Conservation (phyloP, 2,797 vertebrate genomes). For the Octomys mimax region DNA sequence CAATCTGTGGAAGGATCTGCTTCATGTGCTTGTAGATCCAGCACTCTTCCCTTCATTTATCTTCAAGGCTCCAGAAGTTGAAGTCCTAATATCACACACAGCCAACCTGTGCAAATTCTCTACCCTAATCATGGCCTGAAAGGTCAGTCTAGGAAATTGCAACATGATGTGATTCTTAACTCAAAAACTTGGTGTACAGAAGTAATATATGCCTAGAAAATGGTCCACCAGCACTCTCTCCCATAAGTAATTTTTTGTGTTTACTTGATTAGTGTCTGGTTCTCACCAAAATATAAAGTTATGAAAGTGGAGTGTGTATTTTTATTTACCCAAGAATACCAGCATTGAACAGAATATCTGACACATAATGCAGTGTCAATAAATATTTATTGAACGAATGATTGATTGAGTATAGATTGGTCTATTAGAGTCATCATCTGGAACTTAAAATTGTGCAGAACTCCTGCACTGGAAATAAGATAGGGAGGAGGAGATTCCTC, state of each 20-base stretch:
- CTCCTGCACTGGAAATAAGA: not conserved
- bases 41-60: not conserved
- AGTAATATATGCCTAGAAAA: slow-evolving; percentile 7
- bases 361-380: not conserved
- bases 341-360: not conserved
- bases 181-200: not conserved
- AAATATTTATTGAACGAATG: slow-evolving; percentile 7
- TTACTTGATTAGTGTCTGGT: not conserved
- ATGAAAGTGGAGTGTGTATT: not conserved
- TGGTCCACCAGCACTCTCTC: not conserved
- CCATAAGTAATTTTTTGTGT: not conserved
- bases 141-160: not conserved
- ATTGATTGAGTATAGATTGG: not conserved
- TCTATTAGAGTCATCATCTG: not conserved
- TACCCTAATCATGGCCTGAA: not conserved
- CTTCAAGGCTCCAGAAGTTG: not conserved
- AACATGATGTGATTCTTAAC: not conserved
- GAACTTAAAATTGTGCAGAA: slow-evolving; percentile 22
- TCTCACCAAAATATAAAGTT: not conserved
- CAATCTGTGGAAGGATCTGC: not conserved
- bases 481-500: not conserved
- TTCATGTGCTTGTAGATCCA: not conserved
- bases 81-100: not conserved
- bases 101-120: not conserved
- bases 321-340: not conserved